A percentile compares a stretch with the other conserved stretches of the same genome.
Conservation (phyloP, 1,140 invertebrate species). For the Centruroides vittatus region DNA sequence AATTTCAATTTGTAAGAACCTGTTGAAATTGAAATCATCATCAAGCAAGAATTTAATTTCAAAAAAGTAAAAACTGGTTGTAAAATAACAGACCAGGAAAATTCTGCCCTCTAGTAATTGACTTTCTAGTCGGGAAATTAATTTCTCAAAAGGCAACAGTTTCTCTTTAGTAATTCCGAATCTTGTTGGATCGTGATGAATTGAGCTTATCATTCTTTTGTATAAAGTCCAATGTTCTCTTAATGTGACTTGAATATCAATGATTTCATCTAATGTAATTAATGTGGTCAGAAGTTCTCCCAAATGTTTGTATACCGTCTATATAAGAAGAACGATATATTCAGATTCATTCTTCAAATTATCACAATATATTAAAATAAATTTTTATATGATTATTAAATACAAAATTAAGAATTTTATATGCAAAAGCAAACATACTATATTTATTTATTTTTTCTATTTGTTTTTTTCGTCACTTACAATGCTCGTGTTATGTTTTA, state of each 20-base stretch:
- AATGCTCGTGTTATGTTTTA: too few species aligned
- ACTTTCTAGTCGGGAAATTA: conserved; percentile 47
- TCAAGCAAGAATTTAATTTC: too few species aligned
- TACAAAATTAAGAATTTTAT: too few species aligned
- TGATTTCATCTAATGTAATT: conserved; percentile 53
- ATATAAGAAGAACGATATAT: conserved; percentile 21
- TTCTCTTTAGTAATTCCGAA: conserved; percentile 41
- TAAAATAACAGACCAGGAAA: conserved; percentile 36
- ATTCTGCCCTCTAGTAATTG: conserved; percentile 41
- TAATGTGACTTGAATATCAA: conserved; percentile 41
- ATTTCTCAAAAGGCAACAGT: conserved; percentile 46
- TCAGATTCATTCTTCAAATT: neutral
- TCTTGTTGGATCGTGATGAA: conserved; percentile 47
- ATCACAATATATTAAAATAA: neutral
- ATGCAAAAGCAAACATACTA: too few species aligned
- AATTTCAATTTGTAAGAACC: neutral
- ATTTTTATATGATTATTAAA: too few species aligned
- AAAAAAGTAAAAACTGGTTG: too few species aligned
- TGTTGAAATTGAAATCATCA: too few species aligned
- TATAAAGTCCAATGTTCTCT: conserved; percentile 55
- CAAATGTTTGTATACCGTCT: conserved; percentile 45
- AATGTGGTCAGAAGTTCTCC: conserved; percentile 50
- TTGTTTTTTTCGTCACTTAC: too few species aligned
- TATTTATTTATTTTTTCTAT: too few species aligned
- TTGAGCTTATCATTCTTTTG: conserved; percentile 47